Base-by-base conservation (phyloP, 2,888 invertebrate species). In the Thereva nobilitata region DNA sequence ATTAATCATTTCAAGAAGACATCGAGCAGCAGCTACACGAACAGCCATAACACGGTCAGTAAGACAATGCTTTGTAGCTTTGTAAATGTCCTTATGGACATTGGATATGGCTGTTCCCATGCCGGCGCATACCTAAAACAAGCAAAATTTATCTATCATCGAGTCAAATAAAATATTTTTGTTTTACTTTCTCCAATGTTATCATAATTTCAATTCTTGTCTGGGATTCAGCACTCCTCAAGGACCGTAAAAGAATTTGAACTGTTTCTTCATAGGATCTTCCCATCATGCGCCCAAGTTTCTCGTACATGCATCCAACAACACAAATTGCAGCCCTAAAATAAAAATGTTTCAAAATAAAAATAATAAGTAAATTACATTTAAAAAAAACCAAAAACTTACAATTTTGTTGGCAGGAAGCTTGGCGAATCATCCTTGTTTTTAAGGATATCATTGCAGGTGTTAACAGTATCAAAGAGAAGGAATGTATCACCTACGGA, bases 191-290 rank as follows among this genome's bases (percentile, higher is more conserved):
- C 80, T 97, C 95, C 73, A 99, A 83, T 0, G 98, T 97, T 70
- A 91, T 86, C 94, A 99, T 96, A 68, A 97, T 97, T 84, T 99
- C 98, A 73, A 95, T 91, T 71, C 98, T 86, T 1, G 93, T 93
- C 80, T 97, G 97, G 0, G 97, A 97, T 84, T 97, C 97, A 0
- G 94, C 95, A 81, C 91, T 97, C 76, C 93, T 89, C 68, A 99
- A 82, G 1, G 94, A 94, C 74, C 93, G 90, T 66, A 95, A 88
- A 35, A 99, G 84, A 63, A 97, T 91, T 73, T 92, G 90, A 40
- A 98, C 93, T 0, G 98, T 98, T 77, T 99, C 99, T 79, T 99
- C 98, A 77, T 97, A 99, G 0, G 97, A 95, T 70, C 98, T 85
- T 0, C 98, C 99, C 90, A 97, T 98, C 96, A 99, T 97, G 71